A percentile compares a stretch with the other conserved stretches of the same genome.
Conservation (phyloP, 2,113 vertebrate genomes). For the Cichladusa arquata region DNA sequence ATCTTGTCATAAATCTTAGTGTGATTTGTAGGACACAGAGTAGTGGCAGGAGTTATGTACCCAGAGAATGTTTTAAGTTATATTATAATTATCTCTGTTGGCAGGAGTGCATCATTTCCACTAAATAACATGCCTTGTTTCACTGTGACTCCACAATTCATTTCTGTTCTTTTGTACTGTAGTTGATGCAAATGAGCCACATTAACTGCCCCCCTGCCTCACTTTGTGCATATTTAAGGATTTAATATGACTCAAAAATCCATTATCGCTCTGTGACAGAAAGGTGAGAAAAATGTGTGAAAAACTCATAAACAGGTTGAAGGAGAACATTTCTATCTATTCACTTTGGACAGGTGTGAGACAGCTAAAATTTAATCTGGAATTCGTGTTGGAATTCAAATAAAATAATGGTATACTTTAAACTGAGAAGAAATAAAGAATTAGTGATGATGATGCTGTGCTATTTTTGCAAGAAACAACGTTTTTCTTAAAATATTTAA, state of each 20-base stretch:
- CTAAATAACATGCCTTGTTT: slow-evolving; percentile 6
- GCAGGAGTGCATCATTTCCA: not conserved
- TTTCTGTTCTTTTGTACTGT: slow-evolving; percentile 1
- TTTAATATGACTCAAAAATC: slow-evolving; percentile 21
- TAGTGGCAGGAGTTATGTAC: not conserved
- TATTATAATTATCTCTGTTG: slow-evolving; percentile 29
- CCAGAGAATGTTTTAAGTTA: not conserved
- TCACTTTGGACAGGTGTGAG: not conserved
- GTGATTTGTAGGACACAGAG: not conserved
- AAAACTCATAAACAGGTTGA: not conserved
- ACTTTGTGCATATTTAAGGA: slow-evolving; percentile 22
- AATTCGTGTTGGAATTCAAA: not conserved
- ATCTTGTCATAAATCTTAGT: not conserved
- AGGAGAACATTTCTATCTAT: not conserved
- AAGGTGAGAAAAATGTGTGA: not conserved
- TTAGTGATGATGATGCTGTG: not conserved
- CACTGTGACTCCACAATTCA: not conserved
- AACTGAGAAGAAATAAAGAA: not conserved
- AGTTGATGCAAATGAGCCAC: slow-evolving; percentile 32
- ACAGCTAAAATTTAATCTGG: not conserved
- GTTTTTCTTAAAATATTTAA: not conserved
- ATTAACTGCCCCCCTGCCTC: slow-evolving; percentile 27
- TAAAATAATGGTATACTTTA: not conserved
- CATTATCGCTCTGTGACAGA: not conserved
- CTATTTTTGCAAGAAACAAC: not conserved